Percentiles rank a stretch among this genome's conserved stretches.
Conservation (phyloP, 2,113 vertebrate genomes). For the Prunella himalayana region DNA sequence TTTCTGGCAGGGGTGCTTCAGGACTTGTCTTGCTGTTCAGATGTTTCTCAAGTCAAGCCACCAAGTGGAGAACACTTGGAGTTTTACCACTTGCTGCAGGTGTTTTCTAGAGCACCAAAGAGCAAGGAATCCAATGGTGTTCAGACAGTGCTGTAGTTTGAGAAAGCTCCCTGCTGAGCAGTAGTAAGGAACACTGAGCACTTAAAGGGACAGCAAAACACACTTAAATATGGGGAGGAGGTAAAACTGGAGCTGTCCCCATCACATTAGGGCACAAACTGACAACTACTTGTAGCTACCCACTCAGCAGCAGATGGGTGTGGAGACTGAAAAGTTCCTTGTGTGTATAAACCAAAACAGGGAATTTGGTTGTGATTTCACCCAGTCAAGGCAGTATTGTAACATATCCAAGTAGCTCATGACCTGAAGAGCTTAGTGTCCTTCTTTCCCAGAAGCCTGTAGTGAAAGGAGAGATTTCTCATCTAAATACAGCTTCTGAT, state of each 20-base stretch:
- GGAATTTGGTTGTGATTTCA: background rate
- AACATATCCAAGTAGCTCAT: background rate
- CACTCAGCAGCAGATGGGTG: background rate
- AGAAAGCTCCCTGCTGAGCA: background rate
- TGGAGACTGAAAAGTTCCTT: background rate
- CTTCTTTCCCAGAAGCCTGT: background rate
- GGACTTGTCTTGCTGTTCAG: background rate
- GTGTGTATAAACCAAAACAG: background rate
- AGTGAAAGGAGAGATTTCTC: background rate
- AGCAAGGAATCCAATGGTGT: fast-evolving
- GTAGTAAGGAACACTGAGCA: background rate
- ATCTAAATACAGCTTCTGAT: background rate
- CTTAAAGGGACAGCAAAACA: background rate
- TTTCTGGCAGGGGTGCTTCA: background rate
- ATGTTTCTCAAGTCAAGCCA: background rate
- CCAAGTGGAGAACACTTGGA: fast-evolving
- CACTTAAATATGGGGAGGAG: background rate
- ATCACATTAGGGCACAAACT: background rate
- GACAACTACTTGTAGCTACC: background rate
- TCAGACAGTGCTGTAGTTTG: background rate
- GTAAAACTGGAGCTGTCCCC: background rate
- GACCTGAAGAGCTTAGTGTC: background rate
- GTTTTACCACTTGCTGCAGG: background rate
- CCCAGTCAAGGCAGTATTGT: background rate
- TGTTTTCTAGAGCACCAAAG: background rate